Evolutionary conservation across 2,888 invertebrate species (phyloP).

Genomic region (Agriopis leucophaearia): DNA sequence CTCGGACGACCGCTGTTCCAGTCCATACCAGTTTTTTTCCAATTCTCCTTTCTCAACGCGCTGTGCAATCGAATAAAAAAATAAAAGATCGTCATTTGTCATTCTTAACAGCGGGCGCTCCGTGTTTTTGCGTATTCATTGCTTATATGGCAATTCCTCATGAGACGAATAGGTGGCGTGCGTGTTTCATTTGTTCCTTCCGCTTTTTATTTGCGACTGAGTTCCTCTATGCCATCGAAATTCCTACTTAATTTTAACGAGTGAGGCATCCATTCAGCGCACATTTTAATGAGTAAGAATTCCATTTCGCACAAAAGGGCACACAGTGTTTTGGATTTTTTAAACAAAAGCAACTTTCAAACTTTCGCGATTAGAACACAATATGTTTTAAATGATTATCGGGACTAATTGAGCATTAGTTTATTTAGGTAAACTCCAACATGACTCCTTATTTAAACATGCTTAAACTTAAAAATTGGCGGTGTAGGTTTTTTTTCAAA

Average conservation of each 20-base stretch:
- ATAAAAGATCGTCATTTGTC: constrained; percentile 47
- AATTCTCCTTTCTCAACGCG: constrained; percentile 25
- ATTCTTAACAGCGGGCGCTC: constrained; percentile 40
- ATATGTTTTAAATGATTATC: no score
- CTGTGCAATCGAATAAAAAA: constrained; percentile 44
- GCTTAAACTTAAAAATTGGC: no score
- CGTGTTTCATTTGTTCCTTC: constrained; percentile 32
- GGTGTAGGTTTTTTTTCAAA: no score
- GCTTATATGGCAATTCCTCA: constrained; percentile 35
- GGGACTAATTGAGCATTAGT: no score
- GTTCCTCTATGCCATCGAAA: background rate
- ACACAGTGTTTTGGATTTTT: no score
- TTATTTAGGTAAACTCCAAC: no score
- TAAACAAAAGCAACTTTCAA: no score
- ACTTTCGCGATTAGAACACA: no score
- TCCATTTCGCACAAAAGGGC: no score
- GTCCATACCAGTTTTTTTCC: constrained; percentile 24
- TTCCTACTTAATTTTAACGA: background rate
- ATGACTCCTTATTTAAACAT: no score
- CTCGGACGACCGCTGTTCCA: constrained; percentile 18
- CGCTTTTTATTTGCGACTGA: constrained; percentile 12
- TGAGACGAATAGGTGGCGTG: constrained; percentile 29
- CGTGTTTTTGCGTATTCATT: constrained; percentile 44
- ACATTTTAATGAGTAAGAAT: no score
- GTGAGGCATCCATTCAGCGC: no score